A percentile compares a stretch with the other conserved stretches of the same genome.
These are phyloP conservation scores for Pristiophorus japonicus DNA, from an alignment of 2,113 vertebrate species.

Conservation along the genomic window DNA sequence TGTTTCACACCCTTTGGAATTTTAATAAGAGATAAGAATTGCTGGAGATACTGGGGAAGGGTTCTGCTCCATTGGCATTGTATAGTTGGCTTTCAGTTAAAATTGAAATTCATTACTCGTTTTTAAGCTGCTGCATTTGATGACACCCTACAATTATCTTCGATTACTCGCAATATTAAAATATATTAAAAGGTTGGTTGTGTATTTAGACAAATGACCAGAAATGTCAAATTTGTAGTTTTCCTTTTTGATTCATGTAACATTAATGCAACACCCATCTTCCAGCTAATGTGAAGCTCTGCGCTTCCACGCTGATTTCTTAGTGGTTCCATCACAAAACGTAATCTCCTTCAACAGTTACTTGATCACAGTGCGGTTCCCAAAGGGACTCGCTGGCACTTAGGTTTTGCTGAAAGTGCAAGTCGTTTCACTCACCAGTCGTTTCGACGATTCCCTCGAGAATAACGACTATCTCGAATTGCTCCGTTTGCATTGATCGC, in stretches of 20 bases:
- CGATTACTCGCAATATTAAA: neutral
- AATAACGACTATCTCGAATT: conserved; percentile 98
- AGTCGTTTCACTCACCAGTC: conserved; percentile 73
- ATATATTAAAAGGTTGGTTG: neutral
- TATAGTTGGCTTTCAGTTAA: neutral
- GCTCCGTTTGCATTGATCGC: conserved; percentile 93
- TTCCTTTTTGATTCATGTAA: neutral
- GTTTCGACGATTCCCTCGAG: conserved; percentile 98
- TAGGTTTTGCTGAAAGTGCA: neutral
- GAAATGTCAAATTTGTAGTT: neutral
- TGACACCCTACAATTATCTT: neutral
- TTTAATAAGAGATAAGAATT: neutral
- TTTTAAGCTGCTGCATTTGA: neutral
- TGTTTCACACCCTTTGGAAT: neutral
- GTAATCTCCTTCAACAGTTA: conserved; percentile 6
- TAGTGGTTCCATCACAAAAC: neutral
- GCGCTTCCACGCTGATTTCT: neutral
- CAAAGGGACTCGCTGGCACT: conserved; percentile 10
- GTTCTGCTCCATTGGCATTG: neutral
- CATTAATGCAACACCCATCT: neutral
- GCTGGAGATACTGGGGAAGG: neutral
- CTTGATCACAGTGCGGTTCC: neutral
- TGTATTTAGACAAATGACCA: neutral
- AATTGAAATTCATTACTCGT: neutral
- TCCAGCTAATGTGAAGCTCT: neutral